Conservation (phyloP, 2,113 vertebrate species). For the Sphyrna mokarran region DNA sequence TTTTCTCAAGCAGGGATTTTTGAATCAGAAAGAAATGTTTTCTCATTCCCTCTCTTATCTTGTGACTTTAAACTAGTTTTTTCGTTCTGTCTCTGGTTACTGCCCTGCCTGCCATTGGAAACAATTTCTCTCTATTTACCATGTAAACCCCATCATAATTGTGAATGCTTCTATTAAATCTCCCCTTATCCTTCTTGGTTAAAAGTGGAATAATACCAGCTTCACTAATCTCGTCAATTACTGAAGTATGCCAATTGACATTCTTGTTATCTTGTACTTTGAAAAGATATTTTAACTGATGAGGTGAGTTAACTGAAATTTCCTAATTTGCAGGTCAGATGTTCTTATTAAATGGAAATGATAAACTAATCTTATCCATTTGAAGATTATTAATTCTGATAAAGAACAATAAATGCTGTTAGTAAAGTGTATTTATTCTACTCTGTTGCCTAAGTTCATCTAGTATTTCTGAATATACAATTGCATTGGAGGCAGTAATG, state of each 20-base stretch:
- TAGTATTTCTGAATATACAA: not conserved
- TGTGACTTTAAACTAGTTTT: not conserved
- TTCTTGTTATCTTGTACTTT: not conserved
- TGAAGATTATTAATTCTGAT: not conserved
- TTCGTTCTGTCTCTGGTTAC: not conserved
- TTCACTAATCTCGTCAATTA: not conserved
- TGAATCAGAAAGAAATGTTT: not conserved
- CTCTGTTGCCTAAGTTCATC: not conserved
- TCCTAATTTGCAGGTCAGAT: not conserved
- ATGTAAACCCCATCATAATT: not conserved
- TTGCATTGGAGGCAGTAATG: not conserved
- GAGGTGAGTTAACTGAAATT: not conserved
- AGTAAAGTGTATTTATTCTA: not conserved
- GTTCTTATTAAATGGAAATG: not conserved
- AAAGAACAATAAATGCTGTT: not conserved
- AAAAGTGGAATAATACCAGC: not conserved
- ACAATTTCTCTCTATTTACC: not conserved
- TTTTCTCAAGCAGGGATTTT: not conserved
- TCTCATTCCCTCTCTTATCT: not conserved
- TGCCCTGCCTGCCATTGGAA: not conserved
- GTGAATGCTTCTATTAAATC: not conserved
- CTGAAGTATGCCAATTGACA: not conserved
- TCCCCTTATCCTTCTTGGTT: not conserved
- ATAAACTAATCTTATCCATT: not conserved
- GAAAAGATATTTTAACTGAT: not conserved